Base-by-base conservation (phyloP, 2,797 vertebrate species). In the Dromococcyx pavoninus region DNA sequence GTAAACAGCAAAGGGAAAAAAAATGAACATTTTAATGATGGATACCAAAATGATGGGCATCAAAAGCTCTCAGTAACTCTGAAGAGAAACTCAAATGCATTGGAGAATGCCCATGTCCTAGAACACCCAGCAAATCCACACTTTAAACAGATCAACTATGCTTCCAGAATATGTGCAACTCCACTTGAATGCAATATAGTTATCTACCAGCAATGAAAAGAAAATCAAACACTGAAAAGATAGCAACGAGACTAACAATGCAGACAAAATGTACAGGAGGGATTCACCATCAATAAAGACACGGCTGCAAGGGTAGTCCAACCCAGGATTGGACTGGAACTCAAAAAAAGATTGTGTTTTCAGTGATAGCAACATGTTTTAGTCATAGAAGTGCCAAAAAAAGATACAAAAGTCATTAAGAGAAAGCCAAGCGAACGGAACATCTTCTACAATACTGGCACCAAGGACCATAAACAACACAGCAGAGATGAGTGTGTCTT, bases 111-210 rank as follows among this genome's bases (percentile, higher is more conserved):
- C 33, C 43, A 6, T 28, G 22, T 5, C n/a, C 61, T 53, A 43
- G 46, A 57, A 75, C 7, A 17, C 0, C 0, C 3, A 41, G 33
- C 17, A 35, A 80, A 46, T n/a, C 33, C n/a, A 44, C 28, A 32
- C 6, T 74, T 76, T 12, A 25, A 66, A 66, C 12, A 79, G 35
- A 43, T 5, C 21, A 85, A 1, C 10, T 17, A 2, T 1, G 10
- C 25, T 75, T 78, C 54, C 71, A 88, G 58, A 72, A 35, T 17
- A 66, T 30, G 11, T 62, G 24, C 17, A 57, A 33, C 33, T 61
- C n/a, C 44, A 37, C 37, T 6, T 17, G 17, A 11, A 86, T 12
- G 10, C 8, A 65, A 46, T 15, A n/a, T 3, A 30, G 54, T 58
- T 81, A 54, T 22, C 48, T 46, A 48, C 21, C 25, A 74, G 37